These are phyloP conservation scores for Aelia acuminata DNA, from an alignment of 2,888 invertebrate genomes.

Conservation along the genomic window DNA sequence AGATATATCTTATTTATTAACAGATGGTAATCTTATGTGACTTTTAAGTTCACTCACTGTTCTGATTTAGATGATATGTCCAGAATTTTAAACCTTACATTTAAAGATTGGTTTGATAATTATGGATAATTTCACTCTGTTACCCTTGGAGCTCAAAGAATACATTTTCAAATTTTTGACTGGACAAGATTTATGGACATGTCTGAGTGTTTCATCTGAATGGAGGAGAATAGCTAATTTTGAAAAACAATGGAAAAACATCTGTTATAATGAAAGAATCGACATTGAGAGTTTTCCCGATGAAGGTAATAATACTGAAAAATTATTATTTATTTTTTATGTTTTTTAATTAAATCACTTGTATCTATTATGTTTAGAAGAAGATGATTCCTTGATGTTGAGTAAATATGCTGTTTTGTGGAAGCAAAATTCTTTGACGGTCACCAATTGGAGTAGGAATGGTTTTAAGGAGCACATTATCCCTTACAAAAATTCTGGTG, in stretches of 20 bases:
- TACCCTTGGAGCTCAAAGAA: not conserved
- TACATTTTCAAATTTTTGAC: not conserved
- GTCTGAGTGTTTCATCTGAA: not conserved
- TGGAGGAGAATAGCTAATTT: not conserved
- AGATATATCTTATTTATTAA: not conserved
- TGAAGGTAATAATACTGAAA: not conserved
- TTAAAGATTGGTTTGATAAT: not conserved
- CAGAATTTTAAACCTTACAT: not conserved
- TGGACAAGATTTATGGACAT: conserved; percentile 6
- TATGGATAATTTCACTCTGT: not conserved
- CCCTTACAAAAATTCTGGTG: conserved; percentile 8
- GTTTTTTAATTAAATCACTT: not conserved
- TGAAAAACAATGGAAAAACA: not conserved
- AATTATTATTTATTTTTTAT: not conserved
- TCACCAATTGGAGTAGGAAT: conserved; percentile 1
- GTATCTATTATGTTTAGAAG: conserved; percentile 21
- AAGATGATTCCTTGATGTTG: not conserved
- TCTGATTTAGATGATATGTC: not conserved
- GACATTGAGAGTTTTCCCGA: not conserved
- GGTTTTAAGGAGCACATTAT: not conserved
- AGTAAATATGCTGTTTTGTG: conserved; percentile 51
- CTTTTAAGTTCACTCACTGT: not conserved
- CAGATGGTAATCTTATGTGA: not conserved
- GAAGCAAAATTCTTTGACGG: not conserved
- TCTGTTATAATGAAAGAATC: not conserved